Evolutionary conservation across 2,113 vertebrate species (phyloP).

Genomic region (Misgurnus anguillicaudatus): DNA sequence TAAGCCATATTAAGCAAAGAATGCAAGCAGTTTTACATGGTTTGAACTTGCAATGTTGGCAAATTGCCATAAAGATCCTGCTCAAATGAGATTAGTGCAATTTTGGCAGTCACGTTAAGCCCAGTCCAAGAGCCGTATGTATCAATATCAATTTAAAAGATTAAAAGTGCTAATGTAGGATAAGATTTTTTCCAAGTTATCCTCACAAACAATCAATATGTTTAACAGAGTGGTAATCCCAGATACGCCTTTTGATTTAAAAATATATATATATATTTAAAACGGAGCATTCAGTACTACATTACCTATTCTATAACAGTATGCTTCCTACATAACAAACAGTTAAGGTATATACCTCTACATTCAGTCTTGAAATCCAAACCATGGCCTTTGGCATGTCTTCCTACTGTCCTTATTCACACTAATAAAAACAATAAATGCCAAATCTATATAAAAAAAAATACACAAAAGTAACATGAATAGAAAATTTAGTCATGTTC

Average conservation of each 20-base stretch:
- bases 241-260: not conserved
- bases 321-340: no score
- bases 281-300: no score
- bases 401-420: not conserved
- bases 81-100: slow-evolving; percentile 31
- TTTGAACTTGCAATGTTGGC: slow-evolving; percentile 2
- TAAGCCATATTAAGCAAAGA: not conserved
- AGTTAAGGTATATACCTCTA: no score
- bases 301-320: no score
- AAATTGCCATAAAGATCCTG: slow-evolving; percentile 8
- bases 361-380: no score
- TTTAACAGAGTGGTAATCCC: not conserved
- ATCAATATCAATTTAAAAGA: slow-evolving; percentile 23
- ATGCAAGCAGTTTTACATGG: not conserved
- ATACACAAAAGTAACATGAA: no score
- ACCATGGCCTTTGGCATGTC: no score
- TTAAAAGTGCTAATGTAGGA: slow-evolving; percentile 18
- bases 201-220: not conserved
- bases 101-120: not conserved
- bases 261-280: no score
- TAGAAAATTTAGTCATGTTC: no score
- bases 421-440: not conserved
- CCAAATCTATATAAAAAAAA: no score
- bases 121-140: not conserved
- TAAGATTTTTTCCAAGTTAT: not conserved